phyloP scores from a whole-genome alignment of 2,113 vertebrate genomes.

The Pagrus major region DNA sequence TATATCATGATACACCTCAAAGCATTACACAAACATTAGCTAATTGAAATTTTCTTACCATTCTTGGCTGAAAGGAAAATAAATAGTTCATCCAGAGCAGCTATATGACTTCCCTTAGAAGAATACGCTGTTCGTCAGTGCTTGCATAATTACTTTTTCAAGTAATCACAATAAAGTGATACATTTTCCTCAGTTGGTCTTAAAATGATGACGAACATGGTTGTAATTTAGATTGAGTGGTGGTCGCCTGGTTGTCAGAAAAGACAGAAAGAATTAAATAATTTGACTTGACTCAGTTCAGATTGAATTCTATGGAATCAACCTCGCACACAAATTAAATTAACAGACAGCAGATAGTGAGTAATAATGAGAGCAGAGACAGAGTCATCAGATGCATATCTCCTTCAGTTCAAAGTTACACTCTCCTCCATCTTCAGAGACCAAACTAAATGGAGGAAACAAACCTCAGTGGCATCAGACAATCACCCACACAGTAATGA shows the following conservation, averaged over 20 bases:
- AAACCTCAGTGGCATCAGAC: slow-evolving; percentile 36
- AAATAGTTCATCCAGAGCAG: neutral
- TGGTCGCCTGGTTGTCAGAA: slow-evolving; percentile 10
- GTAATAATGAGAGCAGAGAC: slow-evolving; percentile 51
- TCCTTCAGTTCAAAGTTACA: slow-evolving; percentile 47
- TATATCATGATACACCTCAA: neutral
- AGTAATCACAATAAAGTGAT: slow-evolving; percentile 5
- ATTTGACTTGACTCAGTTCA: slow-evolving; percentile 28
- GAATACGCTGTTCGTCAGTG: neutral
- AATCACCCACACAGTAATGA: slow-evolving; percentile 42
- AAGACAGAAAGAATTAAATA: slow-evolving; percentile 23
- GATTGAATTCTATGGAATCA: slow-evolving; percentile 46
- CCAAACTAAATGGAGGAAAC: slow-evolving; percentile 25
- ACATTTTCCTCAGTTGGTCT: neutral
- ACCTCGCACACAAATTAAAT: slow-evolving; percentile 58
- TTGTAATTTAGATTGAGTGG: slow-evolving; percentile 18
- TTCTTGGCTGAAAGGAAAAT: too few species aligned
- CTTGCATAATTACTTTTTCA: slow-evolving; percentile 2
- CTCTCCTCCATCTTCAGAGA: slow-evolving; percentile 49
- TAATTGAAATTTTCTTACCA: too few species aligned
- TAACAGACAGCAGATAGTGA: slow-evolving; percentile 40
- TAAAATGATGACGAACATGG: slow-evolving; percentile 3
- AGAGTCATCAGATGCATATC: slow-evolving; percentile 55
- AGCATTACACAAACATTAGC: neutral
- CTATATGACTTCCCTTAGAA: neutral